phyloP scores from a whole-genome alignment of 2,797 vertebrate species.

The Stomatorhinus walkeri region DNA sequence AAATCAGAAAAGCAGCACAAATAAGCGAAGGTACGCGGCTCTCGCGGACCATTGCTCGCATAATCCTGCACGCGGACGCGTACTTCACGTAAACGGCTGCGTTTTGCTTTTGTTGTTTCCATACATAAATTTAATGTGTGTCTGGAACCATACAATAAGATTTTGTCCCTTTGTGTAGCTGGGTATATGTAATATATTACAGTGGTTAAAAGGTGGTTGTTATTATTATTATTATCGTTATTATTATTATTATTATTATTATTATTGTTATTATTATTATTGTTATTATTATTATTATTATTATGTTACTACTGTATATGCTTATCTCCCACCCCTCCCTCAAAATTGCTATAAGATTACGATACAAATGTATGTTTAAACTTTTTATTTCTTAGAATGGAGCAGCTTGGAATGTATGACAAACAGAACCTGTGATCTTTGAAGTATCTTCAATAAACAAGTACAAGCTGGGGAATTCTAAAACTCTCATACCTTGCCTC shows the following conservation, averaged over 20 bases:
- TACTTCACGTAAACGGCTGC: neutral
- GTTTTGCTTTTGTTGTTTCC: neutral
- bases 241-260: neutral
- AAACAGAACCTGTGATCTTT: conserved; percentile 60
- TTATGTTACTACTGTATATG: conserved; percentile 45
- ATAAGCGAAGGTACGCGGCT: neutral
- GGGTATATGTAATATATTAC: neutral
- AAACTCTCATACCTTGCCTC: conserved; percentile 55
- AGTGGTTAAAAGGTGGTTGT: conserved; percentile 18
- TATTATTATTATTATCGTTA: conserved; percentile 34
- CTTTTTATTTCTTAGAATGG: conserved; percentile 71
- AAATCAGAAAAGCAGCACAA: neutral
- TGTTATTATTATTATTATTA: conserved; percentile 15
- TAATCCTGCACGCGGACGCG: neutral
- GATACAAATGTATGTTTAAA: conserved; percentile 52
- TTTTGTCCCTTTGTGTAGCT: neutral
- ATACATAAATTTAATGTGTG: neutral
- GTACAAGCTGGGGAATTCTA: conserved; percentile 59
- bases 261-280: conserved; percentile 24
- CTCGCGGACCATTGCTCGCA: neutral
- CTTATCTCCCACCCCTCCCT: conserved; percentile 41
- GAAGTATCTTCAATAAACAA: conserved; percentile 52
- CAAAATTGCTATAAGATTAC: conserved; percentile 28
- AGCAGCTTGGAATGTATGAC: conserved; percentile 94
- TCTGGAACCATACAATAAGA: neutral